Evolutionary conservation across 2,113 vertebrate species (phyloP).

Genomic region (Gymnobelideus leadbeateri): DNA sequence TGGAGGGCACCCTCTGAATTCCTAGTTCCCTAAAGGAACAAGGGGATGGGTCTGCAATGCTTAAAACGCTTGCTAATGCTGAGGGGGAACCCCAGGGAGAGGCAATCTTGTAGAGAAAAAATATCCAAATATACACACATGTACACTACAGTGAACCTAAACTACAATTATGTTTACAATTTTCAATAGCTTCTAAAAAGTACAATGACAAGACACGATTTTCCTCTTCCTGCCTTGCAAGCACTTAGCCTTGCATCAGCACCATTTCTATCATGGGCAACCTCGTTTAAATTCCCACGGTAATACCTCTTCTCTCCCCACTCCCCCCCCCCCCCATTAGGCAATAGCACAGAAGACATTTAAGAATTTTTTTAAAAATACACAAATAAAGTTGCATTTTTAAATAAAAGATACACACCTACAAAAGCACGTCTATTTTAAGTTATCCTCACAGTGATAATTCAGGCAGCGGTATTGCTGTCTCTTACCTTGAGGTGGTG

Average conservation of each 20-base stretch:
- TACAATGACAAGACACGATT: slow-evolving; percentile 2
- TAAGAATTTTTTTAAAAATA: neutral
- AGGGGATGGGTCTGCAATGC: slow-evolving; percentile 16
- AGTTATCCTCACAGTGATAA: slow-evolving; percentile 62
- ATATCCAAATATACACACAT: neutral
- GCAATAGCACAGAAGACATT: neutral
- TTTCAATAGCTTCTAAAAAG: slow-evolving; percentile 24
- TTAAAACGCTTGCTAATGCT: neutral
- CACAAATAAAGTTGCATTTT: neutral
- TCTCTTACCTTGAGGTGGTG: slow-evolving; percentile 80
- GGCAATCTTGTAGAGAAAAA: neutral
- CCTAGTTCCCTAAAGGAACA: neutral
- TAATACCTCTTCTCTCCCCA: neutral
- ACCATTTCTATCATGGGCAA: neutral
- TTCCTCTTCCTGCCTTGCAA: neutral
- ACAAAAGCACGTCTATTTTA: slow-evolving; percentile 28
- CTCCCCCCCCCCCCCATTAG: neutral
- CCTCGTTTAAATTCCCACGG: neutral
- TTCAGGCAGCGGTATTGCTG: neutral
- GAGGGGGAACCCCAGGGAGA: neutral
- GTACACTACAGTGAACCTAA: neutral
- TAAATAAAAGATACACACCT: neutral
- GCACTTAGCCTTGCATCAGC: neutral
- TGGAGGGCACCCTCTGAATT: neutral
- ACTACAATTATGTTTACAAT: neutral